Conservation (phyloP, 2,888 invertebrate species). For the Eurois occulta region DNA sequence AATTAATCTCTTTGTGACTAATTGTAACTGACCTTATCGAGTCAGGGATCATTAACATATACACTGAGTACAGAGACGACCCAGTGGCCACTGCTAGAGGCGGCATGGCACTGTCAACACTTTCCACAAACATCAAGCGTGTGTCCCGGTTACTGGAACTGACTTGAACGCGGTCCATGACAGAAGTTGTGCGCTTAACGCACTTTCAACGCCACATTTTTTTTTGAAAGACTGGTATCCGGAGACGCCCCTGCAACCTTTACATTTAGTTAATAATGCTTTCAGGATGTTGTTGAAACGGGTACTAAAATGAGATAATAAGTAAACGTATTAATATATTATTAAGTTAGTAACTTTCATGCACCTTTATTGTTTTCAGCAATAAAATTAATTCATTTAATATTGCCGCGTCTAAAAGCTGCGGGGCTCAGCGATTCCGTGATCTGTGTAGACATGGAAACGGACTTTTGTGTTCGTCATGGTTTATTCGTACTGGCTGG, state of each 20-base stretch:
- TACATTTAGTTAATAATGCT: no score
- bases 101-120: background rate
- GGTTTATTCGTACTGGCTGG: constrained; percentile 2
- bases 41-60: constrained; percentile 6
- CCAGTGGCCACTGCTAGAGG: background rate
- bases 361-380: no score
- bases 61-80: background rate
- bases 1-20: constrained; percentile 15
- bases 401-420: background rate
- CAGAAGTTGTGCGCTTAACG: background rate
- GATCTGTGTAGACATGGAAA: background rate
- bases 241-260: background rate
- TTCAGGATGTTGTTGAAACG: no score
- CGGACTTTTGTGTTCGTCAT: constrained; percentile 1
- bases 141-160: background rate
- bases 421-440: background rate
- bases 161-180: background rate
- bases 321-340: no score
- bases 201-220: background rate
- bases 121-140: background rate
- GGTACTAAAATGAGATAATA: no score
- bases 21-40: constrained; percentile 14
- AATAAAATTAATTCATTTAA: no score
- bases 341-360: no score
- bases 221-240: background rate